These are phyloP conservation scores for Automeris io DNA, from an alignment of 2,888 invertebrate species.

Conservation along the genomic window DNA sequence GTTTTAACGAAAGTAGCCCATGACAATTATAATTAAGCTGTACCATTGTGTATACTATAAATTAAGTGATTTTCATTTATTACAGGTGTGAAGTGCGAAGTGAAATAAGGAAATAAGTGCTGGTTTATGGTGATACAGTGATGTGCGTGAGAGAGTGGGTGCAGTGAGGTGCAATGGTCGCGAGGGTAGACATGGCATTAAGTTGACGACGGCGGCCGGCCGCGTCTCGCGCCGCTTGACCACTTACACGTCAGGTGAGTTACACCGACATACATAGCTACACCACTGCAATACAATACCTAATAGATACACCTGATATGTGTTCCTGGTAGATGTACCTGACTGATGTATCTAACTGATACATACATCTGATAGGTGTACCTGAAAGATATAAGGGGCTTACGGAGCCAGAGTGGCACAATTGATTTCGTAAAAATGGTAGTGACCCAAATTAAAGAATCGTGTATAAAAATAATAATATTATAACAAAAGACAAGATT, in stretches of 20 bases:
- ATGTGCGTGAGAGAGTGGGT: slow-evolving; percentile 26
- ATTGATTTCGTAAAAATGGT: too few relatives aligned
- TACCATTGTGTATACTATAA: slow-evolving; percentile 10
- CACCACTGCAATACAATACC: too few relatives aligned
- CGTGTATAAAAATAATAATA: too few relatives aligned
- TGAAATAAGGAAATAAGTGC: slow-evolving; percentile 26
- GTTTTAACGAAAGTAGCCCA: too few relatives aligned
- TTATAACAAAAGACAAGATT: too few relatives aligned
- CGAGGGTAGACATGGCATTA: slow-evolving; percentile 50
- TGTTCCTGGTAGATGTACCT: too few relatives aligned
- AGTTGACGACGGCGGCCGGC: slow-evolving; percentile 69
- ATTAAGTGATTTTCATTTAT: slow-evolving; percentile 23
- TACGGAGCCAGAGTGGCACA: too few relatives aligned
- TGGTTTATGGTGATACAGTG: slow-evolving; percentile 28
- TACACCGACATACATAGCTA: too few relatives aligned
- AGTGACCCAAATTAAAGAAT: too few relatives aligned
- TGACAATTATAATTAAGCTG: too few relatives aligned
- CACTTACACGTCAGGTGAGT: slow-evolving; percentile 52
- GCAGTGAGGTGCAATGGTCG: slow-evolving; percentile 30
- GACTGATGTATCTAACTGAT: too few relatives aligned
- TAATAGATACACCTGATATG: too few relatives aligned
- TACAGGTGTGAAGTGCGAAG: slow-evolving; percentile 57
- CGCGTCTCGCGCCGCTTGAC: slow-evolving; percentile 67
- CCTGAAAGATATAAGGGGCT: background rate
- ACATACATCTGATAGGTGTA: background rate